Base-by-base conservation (phyloP, 2,113 vertebrate species). In the Dolichotis patagonum region DNA sequence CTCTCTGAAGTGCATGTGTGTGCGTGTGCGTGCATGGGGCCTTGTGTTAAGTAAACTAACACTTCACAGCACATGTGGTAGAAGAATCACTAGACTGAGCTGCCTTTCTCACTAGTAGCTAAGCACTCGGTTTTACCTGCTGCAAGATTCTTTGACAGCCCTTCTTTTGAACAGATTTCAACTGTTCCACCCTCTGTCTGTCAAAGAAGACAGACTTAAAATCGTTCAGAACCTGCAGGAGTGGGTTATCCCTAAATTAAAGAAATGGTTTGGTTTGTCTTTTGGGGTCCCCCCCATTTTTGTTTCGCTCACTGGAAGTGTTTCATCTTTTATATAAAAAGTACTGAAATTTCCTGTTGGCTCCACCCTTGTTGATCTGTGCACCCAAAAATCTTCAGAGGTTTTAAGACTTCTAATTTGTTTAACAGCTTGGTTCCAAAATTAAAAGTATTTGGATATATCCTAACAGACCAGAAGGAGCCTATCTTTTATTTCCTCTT, bases 341-440 rank as follows among this genome's bases (percentile, higher is more conserved):
- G n/a, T 54, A 77, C 26, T 0, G 5, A 78, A 60, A 38, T 14
- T 96, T 97, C 97, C 98, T 90, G 97, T 90, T 67, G 26, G n/a
- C 62, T 84, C 81, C 90, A 46, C 75, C 92, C 71, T 90, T 88
- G 67, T 54, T 85, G 92, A 81, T 82, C 0, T 0, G 88, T 80
- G 84, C 32, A n/a, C 41, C 20, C 85, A 43, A 94, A 90, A 90
- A 77, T 62, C 86, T 95, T 69, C 62, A 92, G 1, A 95, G 94
- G 49, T 10, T 92, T 94, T 4, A 16, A 11, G 77, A 58, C n/a
- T 28, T 91, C 87, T 78, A 32, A 86, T 95, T 89, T 96, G 80
- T 96, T 97, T 85, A 43, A n/a, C 88, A 96, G 92, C 46, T 75
- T 89, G 71, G 87, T 41, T 94, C 93, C 85, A 95, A 96, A 94